Evolutionary conservation across 2,888 invertebrate genomes (phyloP).

Genomic region (Nebria brevicollis): DNA sequence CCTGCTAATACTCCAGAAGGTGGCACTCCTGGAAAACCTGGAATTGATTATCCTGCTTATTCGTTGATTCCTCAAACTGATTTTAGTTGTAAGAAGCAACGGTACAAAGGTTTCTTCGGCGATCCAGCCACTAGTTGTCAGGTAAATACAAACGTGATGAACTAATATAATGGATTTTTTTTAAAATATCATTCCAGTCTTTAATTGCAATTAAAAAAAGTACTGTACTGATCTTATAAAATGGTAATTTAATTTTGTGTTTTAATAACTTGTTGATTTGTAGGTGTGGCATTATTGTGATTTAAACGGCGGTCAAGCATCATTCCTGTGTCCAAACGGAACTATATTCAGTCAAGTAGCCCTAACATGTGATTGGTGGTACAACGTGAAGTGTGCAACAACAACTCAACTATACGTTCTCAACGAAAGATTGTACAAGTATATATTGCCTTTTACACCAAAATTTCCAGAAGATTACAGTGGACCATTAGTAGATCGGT

Average conservation of each 20-base stretch:
- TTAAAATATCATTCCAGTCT: no score
- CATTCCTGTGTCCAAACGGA: conserved; percentile 89
- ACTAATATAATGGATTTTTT: no score
- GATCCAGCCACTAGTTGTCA: conserved; percentile 89
- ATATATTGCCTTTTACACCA: conserved; percentile 84
- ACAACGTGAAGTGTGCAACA: conserved; percentile 86
- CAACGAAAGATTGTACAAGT: conserved; percentile 89
- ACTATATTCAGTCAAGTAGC: conserved; percentile 92
- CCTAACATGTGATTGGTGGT: conserved; percentile 93
- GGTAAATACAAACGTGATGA: conserved; percentile 62
- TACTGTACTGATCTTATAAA: no score
- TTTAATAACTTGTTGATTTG: not conserved
- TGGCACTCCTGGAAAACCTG: conserved; percentile 75
- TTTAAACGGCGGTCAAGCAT: conserved; percentile 88
- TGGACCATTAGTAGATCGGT: conserved; percentile 88
- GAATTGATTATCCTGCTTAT: conserved; percentile 83
- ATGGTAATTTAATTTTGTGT: not conserved
- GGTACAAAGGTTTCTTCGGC: conserved; percentile 91
- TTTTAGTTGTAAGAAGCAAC: conserved; percentile 84
- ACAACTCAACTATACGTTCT: conserved; percentile 87
- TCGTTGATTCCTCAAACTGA: conserved; percentile 79
- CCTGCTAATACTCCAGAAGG: conserved; percentile 67
- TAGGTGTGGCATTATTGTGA: conserved; percentile 95
- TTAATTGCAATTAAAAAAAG: no score
- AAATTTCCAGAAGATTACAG: conserved; percentile 92